phyloP scores from a whole-genome alignment of 35 echinoderm and acorn worm genomes.

The Ophiothrix spiculata region DNA sequence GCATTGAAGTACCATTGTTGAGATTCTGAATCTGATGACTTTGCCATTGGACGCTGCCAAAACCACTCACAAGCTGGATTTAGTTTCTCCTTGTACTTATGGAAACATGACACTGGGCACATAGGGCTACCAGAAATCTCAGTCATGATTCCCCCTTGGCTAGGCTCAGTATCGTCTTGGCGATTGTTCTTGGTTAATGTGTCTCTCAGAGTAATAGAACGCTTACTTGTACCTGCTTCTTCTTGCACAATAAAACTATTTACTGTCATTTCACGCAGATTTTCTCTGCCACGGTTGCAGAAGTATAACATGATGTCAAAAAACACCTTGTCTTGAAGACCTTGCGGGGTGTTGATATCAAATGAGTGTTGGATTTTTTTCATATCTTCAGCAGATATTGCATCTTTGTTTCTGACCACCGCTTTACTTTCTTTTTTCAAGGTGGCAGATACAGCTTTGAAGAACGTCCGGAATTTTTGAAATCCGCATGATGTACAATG shows the following conservation, averaged over 20 bases:
- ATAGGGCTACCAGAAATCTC: not conserved
- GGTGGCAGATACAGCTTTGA: not conserved
- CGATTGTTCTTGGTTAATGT: conserved; percentile 39
- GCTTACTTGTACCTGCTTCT: not conserved
- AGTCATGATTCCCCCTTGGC: conserved; percentile 44
- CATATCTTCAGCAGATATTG: conserved; percentile 23
- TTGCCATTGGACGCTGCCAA: conserved; percentile 51
- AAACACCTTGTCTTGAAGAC: conserved; percentile 38
- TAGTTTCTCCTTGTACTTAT: conserved; percentile 3
- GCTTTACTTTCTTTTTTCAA: conserved; percentile 16
- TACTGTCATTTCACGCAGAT: conserved; percentile 21
- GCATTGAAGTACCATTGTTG: conserved; percentile 15
- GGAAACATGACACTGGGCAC: conserved; percentile 35
- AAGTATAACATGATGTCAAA: conserved; percentile 40
- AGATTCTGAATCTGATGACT: not conserved
- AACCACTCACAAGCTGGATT: conserved; percentile 14
- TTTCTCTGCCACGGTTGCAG: conserved; percentile 43
- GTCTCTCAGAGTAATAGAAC: conserved; percentile 1
- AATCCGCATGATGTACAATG: not conserved
- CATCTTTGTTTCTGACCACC: conserved; percentile 22
- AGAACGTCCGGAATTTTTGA: not conserved
- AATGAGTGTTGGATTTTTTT: conserved; percentile 32
- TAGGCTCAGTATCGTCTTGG: conserved; percentile 12
- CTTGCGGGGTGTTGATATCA: conserved; percentile 21
- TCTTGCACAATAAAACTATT: not conserved